Base-by-base conservation (phyloP, 1,140 invertebrate species). In the Pseudoatta argentina region DNA sequence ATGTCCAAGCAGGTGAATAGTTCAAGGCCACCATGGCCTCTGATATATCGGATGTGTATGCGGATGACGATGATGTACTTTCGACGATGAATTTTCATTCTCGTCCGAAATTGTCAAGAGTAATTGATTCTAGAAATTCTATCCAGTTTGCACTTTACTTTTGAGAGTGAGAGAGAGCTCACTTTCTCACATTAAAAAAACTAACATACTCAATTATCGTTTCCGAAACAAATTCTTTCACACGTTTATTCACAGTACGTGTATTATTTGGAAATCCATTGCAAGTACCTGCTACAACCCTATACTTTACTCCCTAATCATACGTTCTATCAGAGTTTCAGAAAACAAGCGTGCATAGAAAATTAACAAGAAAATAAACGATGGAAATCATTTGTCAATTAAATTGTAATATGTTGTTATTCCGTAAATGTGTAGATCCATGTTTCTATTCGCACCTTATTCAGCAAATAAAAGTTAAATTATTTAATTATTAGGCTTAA, bases 1-100 rank as follows among this genome's bases (percentile, higher is more conserved):
- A 24, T 64, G 53, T 51, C 53, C 30, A 64, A 90, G 87, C 89
- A 91, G 86, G 89, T 91, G 89, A 67, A 64, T 39, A 89, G 82
- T 90, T 91, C 89, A 90, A 90, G 89, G 89, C 64, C 72, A 64
- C 10, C 18, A 30, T 76, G 75, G 48, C 30, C 78, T 83, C 78
- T 39, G 69, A 89, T 66, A 59, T 64, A 53, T 27, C 12, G 69
- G 39, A 82, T 72, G 64, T 67, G 34, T 18, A 39, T 2, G 63
- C 27, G 39, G 55, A 30, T 3, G 24, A 30, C 27, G 27, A 3
- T 34, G 30, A 34, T 34, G 30, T 34, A 34, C 30, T 27, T 69
- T 10, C 44, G 3, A 12, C 16, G 75, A 53, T 64, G n/a, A 48
- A 67, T 89, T 89, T 86, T 87, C 85, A 59, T 67, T 83, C 67